Base-by-base conservation (phyloP, 2,797 vertebrate genomes). In the Xenops minutus region DNA sequence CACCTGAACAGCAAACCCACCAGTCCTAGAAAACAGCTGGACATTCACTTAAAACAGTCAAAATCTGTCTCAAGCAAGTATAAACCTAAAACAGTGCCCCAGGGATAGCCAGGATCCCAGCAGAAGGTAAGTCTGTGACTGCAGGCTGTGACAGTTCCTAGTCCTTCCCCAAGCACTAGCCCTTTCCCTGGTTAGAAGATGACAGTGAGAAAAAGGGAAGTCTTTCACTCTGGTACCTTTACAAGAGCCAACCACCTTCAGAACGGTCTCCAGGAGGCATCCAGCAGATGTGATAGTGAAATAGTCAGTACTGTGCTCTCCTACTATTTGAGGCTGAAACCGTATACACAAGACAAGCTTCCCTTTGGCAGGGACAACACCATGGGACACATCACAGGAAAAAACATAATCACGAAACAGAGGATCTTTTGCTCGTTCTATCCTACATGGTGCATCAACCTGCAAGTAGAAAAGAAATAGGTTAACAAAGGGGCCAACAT, bases 231-330 rank as follows among this genome's bases (percentile, higher is more conserved):
- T 75, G 39, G 52, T 98, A 99, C 99, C 99, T 98, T 94, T 96
- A 91, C 98, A 98, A 37, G 88, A 97, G 84, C 99, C 99, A 46
- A 76, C 96, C 68, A 99, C 98, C 98, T 99, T 99, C 88, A 99
- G 97, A 66, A 97, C 78, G 20, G 97, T 96, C 96, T 97, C 94
- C 34, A 95, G 97, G 86, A 98, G 93, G 39, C 88, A 97, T 20
- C 98, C 99, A 62, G 88, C 97, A 56, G 97, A 98, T 56, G 87
- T 34, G 8, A 99, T 67, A 75, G 97, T 97, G 68, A 99, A 97
- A 95, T 99, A 99, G 79, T 99, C 98, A 2, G 98, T 97, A 37
- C 98, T 98, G 91, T 97, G 98, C 77, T 95, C 69, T 74, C 99
- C 98, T 58, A 98, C 98, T 14, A 95, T 93, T 80, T 98, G 86